phyloP scores from a whole-genome alignment of 2,113 vertebrate species.

The Falco punctatus region DNA sequence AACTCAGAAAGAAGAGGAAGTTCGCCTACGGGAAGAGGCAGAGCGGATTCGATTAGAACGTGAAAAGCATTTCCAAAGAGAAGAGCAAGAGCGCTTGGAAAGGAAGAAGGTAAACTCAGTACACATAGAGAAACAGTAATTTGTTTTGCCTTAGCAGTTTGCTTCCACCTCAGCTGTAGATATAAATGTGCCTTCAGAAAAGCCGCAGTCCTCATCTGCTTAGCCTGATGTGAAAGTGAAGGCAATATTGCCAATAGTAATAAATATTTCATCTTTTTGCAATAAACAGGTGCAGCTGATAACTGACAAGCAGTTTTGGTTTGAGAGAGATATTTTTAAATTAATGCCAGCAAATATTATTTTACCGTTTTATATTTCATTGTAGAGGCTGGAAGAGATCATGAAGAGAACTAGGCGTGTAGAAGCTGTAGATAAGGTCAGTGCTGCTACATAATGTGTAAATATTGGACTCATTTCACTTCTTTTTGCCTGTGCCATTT shows the following conservation, averaged over 20 bases:
- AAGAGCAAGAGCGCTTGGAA: slow-evolving; percentile 94
- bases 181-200: not conserved
- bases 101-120: slow-evolving; percentile 88
- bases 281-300: not conserved
- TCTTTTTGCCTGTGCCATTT: not conserved
- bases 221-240: not conserved
- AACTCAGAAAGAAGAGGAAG: slow-evolving; percentile 87
- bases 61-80: slow-evolving; percentile 93
- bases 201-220: not conserved
- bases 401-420: slow-evolving; percentile 95
- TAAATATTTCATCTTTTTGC: not conserved
- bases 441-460: not conserved
- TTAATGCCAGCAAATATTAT: not conserved
- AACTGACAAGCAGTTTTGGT: not conserved
- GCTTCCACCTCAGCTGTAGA: not conserved
- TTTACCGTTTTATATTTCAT: slow-evolving; percentile 24
- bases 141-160: not conserved
- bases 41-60: slow-evolving; percentile 87
- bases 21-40: slow-evolving; percentile 85
- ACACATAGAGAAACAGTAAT: not conserved
- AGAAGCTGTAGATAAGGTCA: slow-evolving; percentile 87
- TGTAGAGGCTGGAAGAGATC: slow-evolving; percentile 94
- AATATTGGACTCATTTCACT: not conserved
- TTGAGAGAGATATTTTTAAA: not conserved
- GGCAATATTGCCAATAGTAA: not conserved